phyloP scores from a whole-genome alignment of 2,797 vertebrate genomes.

The Coendou prehensilis region DNA sequence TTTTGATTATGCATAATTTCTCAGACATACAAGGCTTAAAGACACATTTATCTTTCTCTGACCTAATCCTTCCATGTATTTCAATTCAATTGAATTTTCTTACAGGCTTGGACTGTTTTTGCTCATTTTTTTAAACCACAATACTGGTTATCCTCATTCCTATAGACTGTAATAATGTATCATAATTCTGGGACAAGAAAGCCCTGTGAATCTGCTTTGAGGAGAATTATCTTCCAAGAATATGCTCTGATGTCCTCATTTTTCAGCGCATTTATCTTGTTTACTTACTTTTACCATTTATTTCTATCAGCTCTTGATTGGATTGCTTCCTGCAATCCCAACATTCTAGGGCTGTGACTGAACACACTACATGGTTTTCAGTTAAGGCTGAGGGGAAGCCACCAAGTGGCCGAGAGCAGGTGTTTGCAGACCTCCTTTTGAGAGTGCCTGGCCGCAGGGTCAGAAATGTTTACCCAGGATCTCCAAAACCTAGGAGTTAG shows the following conservation, averaged over 20 bases:
- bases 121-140: not conserved
- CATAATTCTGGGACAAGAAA: constrained; percentile 27
- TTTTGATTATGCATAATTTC: constrained; percentile 73
- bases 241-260: not conserved
- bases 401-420: not conserved
- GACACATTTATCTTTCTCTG: constrained; percentile 74
- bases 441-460: not conserved
- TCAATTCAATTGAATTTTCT: constrained; percentile 68
- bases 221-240: not conserved
- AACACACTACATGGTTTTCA: not conserved
- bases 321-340: constrained; percentile 25
- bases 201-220: not conserved
- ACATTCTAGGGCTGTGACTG: not conserved
- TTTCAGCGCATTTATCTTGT: constrained; percentile 33
- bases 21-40: constrained; percentile 65
- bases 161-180: constrained; percentile 63
- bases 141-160: not conserved
- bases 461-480: not conserved
- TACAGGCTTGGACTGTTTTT: constrained; percentile 46
- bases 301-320: constrained; percentile 41
- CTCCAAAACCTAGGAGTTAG: not conserved
- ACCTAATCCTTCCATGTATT: constrained; percentile 66
- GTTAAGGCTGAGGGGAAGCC: not conserved
- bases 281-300: constrained; percentile 47
- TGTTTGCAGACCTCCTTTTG: not conserved